phyloP scores from a whole-genome alignment of 2,113 vertebrate genomes.

The Takifugu flavidus region DNA sequence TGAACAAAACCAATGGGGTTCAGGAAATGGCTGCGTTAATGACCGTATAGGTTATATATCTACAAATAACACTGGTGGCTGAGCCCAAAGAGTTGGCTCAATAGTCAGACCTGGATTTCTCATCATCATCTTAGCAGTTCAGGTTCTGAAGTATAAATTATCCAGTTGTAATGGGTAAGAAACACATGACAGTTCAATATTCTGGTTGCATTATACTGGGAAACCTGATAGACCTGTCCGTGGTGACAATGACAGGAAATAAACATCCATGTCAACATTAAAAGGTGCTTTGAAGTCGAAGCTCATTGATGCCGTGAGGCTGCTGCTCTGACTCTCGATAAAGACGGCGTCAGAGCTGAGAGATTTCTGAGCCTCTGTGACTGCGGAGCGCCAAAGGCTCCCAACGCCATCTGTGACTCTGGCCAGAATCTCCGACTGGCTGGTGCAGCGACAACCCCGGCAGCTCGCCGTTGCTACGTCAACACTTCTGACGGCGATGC shows the following conservation, averaged over 20 bases:
- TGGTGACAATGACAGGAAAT: neutral
- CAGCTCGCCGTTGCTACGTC: slow-evolving; percentile 23
- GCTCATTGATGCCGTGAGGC: neutral
- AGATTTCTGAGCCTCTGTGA: slow-evolving; percentile 37
- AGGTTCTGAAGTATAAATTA: too few species aligned
- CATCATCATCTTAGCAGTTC: too few species aligned
- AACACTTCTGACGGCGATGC: slow-evolving; percentile 31
- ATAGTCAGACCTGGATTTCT: too few species aligned
- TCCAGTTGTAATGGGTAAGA: too few species aligned
- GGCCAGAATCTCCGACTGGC: slow-evolving; percentile 44
- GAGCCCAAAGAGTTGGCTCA: too few species aligned
- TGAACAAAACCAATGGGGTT: too few species aligned
- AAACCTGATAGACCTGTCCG: neutral
- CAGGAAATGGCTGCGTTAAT: too few species aligned
- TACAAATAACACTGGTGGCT: too few species aligned
- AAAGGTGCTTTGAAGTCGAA: slow-evolving; percentile 14
- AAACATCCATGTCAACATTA: neutral
- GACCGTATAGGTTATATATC: too few species aligned
- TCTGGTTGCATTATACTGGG: neutral
- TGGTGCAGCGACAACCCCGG: slow-evolving; percentile 20
- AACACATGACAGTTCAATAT: neutral
- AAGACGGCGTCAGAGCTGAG: slow-evolving; percentile 22
- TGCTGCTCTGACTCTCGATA: slow-evolving; percentile 36
- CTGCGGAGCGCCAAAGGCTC: slow-evolving; percentile 50
- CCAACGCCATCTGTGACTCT: slow-evolving; percentile 61